Evolutionary conservation across 1,140 invertebrate genomes (phyloP), one percentile per base, ranked within the genome.

Genomic region (Drosophila azteca): DNA sequence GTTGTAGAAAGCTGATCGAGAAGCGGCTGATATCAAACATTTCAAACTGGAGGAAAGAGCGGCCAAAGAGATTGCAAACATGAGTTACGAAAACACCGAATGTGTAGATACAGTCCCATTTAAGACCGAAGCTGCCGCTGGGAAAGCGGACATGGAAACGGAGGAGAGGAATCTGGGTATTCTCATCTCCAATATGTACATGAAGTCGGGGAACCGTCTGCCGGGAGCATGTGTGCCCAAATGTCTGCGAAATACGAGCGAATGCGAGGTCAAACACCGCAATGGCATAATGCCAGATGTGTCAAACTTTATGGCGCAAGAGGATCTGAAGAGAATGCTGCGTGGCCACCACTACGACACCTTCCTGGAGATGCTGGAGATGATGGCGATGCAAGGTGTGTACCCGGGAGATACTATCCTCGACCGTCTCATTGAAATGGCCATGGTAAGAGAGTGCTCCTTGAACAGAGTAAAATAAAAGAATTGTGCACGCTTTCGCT

Each of bases 131-230:
- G 43, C 11, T 39, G 11, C 11, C 4, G 35, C 35, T 39, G 3
- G 13, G 11, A 39, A 39, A 11, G 11, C 11, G 35, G 35, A 13
- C 9, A 39, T 4, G 35, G 35, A 39, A 39, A 4, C 35, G 3
- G 0, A 11, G 11, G 35, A 39, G 20, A 50, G 52, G 41, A 87
- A 87, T 51, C 48, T 87, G 20, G 75, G 82, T 8, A 68, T 76
- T 0, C 50, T 82, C 0, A 78, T 88, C 31, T 87, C 82, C 0
- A 87, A 87, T 60, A 11, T 87, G 31, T 87, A 88, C 39, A 79
- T 87, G 78, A 59, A 60, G 1, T 79, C 45, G 31, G 83, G 78
- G 39, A n/a, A 48, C 2, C 83, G 82, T 7, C 35, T 87, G 50
- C 82, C 83, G 0, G 57, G 63, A 0, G 74, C 82, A 0, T 62